Base-by-base conservation (phyloP, 2,888 invertebrate genomes). In the Oscheius sp. region DNA sequence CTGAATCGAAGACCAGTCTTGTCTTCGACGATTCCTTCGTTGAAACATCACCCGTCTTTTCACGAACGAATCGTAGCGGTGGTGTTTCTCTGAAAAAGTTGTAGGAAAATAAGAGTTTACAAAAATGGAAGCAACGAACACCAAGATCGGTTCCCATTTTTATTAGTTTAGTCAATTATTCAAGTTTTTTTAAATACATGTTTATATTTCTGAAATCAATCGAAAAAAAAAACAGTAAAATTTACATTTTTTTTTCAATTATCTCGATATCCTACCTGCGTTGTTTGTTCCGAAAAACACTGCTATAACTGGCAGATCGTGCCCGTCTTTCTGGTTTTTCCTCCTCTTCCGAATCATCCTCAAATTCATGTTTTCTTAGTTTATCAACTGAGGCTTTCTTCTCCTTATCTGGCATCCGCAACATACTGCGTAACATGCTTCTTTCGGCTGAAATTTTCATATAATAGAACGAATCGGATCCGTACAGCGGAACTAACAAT, bases 1-100 rank as follows among this genome's bases (percentile, higher is more conserved):
- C 75, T 8, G 73, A 47, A 45, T 78, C 78, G 56, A 74, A 78
- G 1, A 78, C 71, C n/a, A 78, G 54, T 24, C 61, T 71, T 36
- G 54, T 68, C 24, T 14, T 38, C 14, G 44, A 17, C 9, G 71
- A 68, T 12, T 70, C 70, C 4, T 70, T 69, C 26, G 71, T 71
- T 14, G 67, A 66, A 4, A 59, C 69, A 0, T 71, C 67, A 14
- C 72, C 44, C 63, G 70, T 67, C 65, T 74, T 74, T 30, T 76
- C 76, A 51, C 72, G 72, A 2, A 74, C 72, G 50, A 70, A 72
- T 49, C 76, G 74, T 20, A 68, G 50, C 1, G 72, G 66, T 6
- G 72, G 72, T 32, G 72, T 70, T 50, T 76, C 76, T 56, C 76
- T 76, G 56, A 41, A 75, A 64, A 24, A 22, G 6, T 5, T 9